Evolutionary conservation across 2,888 invertebrate species (phyloP).

Genomic region (Alcis repandata): DNA sequence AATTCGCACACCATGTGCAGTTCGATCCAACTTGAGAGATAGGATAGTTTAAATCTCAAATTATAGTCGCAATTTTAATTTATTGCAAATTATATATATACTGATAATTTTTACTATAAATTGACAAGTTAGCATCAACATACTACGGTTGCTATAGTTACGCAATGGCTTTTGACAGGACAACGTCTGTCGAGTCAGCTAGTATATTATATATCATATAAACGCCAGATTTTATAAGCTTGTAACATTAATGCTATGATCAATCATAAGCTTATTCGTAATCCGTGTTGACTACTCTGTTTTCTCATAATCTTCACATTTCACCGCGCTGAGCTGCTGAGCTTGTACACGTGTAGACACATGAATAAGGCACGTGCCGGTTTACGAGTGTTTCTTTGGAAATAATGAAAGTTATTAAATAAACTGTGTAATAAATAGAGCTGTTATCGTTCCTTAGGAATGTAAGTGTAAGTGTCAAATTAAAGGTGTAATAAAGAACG

Average conservation of each 20-base stretch:
- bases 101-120: no score
- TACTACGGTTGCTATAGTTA: no score
- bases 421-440: conserved; percentile 9
- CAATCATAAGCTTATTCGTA: conserved; percentile 33
- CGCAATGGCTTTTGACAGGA: no score
- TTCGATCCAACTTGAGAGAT: no score
- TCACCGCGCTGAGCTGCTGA: conserved; percentile 45
- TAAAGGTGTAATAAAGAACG: neutral
- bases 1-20: no score
- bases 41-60: no score
- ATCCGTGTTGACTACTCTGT: conserved; percentile 40
- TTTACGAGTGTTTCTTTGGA: conserved; percentile 36
- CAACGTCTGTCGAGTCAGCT: no score
- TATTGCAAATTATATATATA: no score
- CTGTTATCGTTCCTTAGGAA: neutral
- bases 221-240: neutral
- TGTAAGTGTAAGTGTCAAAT: conserved; percentile 4
- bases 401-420: conserved; percentile 5
- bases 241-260: conserved; percentile 25
- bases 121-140: no score
- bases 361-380: conserved; percentile 46
- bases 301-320: conserved; percentile 43
- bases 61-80: no score
- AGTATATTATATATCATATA: no score
- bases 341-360: conserved; percentile 44